Percentiles rank a stretch among this genome's conserved stretches.
These are phyloP conservation scores for Drosophila multiciliata DNA, from an alignment of 2,888 invertebrate genomes.

Conservation along the genomic window DNA sequence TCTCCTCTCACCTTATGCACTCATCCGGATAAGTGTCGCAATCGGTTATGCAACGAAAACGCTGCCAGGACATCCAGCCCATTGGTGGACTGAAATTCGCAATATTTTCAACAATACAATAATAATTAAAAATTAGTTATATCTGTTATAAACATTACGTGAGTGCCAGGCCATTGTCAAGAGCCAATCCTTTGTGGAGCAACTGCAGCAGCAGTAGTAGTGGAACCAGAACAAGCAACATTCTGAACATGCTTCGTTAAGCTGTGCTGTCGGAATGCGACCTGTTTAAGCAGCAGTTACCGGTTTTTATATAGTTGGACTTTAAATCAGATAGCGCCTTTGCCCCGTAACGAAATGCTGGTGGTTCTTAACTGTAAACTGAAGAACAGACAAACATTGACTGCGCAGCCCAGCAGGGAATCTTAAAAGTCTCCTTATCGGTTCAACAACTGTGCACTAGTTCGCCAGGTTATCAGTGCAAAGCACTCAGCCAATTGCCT, in stretches of 20 bases:
- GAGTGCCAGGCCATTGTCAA: slow-evolving; percentile 39
- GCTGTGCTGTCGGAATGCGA: slow-evolving; percentile 39
- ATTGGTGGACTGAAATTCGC: slow-evolving; percentile 87
- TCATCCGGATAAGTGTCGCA: slow-evolving; percentile 87
- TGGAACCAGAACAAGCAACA: slow-evolving; percentile 7
- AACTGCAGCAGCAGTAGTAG: slow-evolving; percentile 43
- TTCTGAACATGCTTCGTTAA: slow-evolving; percentile 38
- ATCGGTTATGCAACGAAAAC: slow-evolving; percentile 88
- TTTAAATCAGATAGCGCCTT: slow-evolving; percentile 55
- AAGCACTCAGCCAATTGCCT: slow-evolving; percentile 23
- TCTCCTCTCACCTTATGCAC: slow-evolving; percentile 86
- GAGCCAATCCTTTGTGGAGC: slow-evolving; percentile 86
- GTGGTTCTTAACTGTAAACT: slow-evolving; percentile 61
- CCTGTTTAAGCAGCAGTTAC: slow-evolving; percentile 22
- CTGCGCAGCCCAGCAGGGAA: slow-evolving; percentile 51
- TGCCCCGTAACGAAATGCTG: slow-evolving; percentile 34
- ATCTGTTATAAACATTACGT: neutral
- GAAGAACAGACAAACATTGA: slow-evolving; percentile 44
- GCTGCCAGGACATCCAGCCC: slow-evolving; percentile 90
- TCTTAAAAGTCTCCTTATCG: slow-evolving; percentile 56
- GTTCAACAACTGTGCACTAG: slow-evolving; percentile 27
- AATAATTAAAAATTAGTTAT: neutral
- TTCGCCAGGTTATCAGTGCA: slow-evolving; percentile 55
- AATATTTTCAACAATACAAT: neutral
- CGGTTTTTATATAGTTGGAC: slow-evolving; percentile 49